phyloP scores from a whole-genome alignment of 2,888 invertebrate species.

The Andrena praecox region DNA sequence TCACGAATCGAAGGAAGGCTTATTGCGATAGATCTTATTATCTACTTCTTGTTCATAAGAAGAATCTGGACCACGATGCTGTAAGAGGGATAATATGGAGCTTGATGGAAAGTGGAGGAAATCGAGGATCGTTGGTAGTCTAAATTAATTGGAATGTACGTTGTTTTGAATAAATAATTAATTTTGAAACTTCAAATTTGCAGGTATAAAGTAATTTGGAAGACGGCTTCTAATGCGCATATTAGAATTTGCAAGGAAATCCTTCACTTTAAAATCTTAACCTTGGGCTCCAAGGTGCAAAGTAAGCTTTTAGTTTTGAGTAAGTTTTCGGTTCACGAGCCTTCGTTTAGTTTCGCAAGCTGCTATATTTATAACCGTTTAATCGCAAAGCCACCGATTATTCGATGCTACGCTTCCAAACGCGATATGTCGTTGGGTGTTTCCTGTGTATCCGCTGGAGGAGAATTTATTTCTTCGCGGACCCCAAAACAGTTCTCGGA shows the following conservation, averaged over 20 bases:
- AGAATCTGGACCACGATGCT: not conserved
- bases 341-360: not conserved
- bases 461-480: slow-evolving; percentile 4
- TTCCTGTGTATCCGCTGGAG: not conserved
- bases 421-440: slow-evolving; percentile 21
- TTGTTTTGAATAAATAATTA: too few species aligned
- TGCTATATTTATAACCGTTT: slow-evolving; percentile 16
- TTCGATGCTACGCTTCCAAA: not conserved
- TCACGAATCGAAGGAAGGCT: not conserved
- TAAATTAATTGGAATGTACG: too few species aligned
- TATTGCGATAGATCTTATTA: not conserved
- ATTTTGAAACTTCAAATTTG: too few species aligned
- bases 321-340: not conserved
- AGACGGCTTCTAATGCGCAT: too few species aligned
- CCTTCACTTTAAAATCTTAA: too few species aligned
- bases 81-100: not conserved
- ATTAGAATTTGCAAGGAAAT: too few species aligned
- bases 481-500: not conserved
- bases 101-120: too few species aligned
- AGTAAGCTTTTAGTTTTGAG: not conserved
- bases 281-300: too few species aligned
- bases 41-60: not conserved
- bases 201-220: too few species aligned
- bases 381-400: slow-evolving; percentile 4
- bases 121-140: too few species aligned